Conservation (phyloP, 64 coral and sea anemone genomes). For the Dendronephthya gigantea region DNA sequence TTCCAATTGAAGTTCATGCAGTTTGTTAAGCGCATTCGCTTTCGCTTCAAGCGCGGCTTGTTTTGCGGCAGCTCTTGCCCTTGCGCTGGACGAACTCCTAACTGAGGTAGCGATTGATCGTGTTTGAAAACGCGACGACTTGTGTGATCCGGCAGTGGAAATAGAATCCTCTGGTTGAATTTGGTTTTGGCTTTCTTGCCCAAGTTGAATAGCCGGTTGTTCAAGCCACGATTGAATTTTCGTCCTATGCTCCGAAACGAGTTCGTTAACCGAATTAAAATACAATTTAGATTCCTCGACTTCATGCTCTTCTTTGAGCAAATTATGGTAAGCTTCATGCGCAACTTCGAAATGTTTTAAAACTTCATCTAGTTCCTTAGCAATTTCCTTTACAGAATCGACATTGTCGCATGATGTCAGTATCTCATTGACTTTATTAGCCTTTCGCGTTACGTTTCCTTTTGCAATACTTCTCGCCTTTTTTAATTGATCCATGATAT, state of each 20-base stretch:
- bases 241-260: slow-evolving; percentile 31
- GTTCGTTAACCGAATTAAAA: slow-evolving; percentile 28
- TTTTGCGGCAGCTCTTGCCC: slow-evolving; percentile 31
- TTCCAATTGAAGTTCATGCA: slow-evolving; percentile 44
- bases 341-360: slow-evolving; percentile 33
- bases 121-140: not conserved
- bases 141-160: slow-evolving; percentile 16
- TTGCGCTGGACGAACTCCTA: slow-evolving; percentile 34
- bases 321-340: slow-evolving; percentile 47
- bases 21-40: slow-evolving; percentile 20
- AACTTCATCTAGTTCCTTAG: too few relatives aligned
- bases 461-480: too few relatives aligned
- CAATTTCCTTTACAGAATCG: slow-evolving; percentile 13
- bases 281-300: too few relatives aligned
- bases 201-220: not conserved
- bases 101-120: not conserved
- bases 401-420: slow-evolving; percentile 11
- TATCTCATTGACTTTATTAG: slow-evolving; percentile 45
- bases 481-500: too few relatives aligned
- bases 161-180: slow-evolving; percentile 37
- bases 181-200: not conserved
- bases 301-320: slow-evolving; percentile 37
- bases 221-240: slow-evolving; percentile 32
- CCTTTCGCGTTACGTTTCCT: slow-evolving; percentile 33
- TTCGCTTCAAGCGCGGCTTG: slow-evolving; percentile 53